Percentiles rank a stretch among this genome's conserved stretches.
Conservation (phyloP, 1,140 invertebrate genomes). For the Nasonia giraulti region DNA sequence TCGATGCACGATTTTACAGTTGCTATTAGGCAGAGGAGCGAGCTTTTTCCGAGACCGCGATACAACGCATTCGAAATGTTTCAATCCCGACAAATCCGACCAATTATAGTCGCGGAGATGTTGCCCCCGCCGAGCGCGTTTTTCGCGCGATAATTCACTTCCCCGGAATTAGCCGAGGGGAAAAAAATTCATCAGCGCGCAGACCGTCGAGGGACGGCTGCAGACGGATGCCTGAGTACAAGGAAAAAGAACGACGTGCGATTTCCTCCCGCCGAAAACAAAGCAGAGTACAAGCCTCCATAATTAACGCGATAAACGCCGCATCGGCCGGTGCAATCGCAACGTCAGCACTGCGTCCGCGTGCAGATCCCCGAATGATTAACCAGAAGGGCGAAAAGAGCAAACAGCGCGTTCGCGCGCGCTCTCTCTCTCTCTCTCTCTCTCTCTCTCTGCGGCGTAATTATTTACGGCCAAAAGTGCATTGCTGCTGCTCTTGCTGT, state of each 20-base stretch:
- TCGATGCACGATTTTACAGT: too few species aligned
- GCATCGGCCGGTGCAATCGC: not conserved
- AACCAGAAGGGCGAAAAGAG: conserved; percentile 15
- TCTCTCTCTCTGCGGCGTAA: not conserved
- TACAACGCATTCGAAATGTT: too few species aligned
- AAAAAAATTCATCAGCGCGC: conserved; percentile 24
- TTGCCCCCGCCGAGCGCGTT: too few species aligned
- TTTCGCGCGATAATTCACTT: not conserved
- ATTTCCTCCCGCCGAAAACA: too few species aligned
- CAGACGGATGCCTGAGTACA: not conserved
- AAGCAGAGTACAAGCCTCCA: too few species aligned
- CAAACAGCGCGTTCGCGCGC: not conserved
- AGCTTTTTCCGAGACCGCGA: too few species aligned
- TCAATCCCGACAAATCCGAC: too few species aligned
- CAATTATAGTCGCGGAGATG: not conserved
- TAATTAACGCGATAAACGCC: too few species aligned
- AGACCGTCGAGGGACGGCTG: too few species aligned
- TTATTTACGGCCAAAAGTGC: not conserved
- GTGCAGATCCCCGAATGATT: not conserved
- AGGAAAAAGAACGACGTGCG: too few species aligned
- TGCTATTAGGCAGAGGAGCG: too few species aligned
- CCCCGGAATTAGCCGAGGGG: not conserved
- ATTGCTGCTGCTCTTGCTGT: too few species aligned
- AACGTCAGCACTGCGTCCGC: not conserved
- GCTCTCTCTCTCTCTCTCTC: not conserved